phyloP scores from a whole-genome alignment of 1,140 invertebrate species.

The Aphaenogaster ashmeadi region DNA sequence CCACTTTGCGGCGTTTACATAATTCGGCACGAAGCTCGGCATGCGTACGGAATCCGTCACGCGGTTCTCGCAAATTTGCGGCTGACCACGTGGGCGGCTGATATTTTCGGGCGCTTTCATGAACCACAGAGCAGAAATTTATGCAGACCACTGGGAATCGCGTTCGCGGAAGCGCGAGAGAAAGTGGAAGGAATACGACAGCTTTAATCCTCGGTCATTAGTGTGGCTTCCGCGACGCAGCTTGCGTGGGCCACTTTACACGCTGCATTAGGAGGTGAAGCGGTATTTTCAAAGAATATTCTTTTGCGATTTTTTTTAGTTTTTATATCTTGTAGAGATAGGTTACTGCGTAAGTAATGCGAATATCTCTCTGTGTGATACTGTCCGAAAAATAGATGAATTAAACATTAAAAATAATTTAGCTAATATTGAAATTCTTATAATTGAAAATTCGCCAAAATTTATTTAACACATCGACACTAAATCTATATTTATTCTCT shows the following conservation, averaged over 20 bases:
- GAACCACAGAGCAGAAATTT: conserved; percentile 80
- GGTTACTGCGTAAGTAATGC: neutral
- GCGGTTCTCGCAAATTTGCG: conserved; percentile 71
- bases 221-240: conserved; percentile 33
- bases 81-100: conserved; percentile 72
- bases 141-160: conserved; percentile 75
- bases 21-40: conserved; percentile 60
- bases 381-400: neutral
- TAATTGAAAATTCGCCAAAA: neutral
- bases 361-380: neutral
- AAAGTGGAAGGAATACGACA: conserved; percentile 57
- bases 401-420: conserved; percentile 25
- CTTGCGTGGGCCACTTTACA: conserved; percentile 29
- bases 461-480: neutral
- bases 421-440: neutral
- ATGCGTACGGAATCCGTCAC: conserved; percentile 64
- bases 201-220: conserved; percentile 61
- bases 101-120: conserved; percentile 82
- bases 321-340: neutral
- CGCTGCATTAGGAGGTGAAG: conserved; percentile 15
- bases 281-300: conserved; percentile 22
- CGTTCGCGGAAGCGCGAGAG: conserved; percentile 63
- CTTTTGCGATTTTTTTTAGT: neutral
- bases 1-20: conserved; percentile 27
- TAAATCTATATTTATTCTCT: neutral